These are phyloP conservation scores for Melanotaenia parkinsoni DNA, from an alignment of 2,797 vertebrate genomes.

Conservation along the genomic window DNA sequence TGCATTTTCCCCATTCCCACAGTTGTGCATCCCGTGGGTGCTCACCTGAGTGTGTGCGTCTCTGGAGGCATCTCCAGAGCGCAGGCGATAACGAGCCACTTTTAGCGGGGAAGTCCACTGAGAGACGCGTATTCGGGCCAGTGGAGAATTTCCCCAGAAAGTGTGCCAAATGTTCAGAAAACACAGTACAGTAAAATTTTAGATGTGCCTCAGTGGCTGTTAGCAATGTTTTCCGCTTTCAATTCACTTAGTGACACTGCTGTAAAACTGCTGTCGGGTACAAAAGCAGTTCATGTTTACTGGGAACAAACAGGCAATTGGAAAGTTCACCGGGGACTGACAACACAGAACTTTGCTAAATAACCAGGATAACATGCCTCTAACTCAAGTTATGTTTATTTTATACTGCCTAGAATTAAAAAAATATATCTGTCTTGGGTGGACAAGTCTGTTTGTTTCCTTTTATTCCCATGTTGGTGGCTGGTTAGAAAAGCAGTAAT, in stretches of 20 bases:
- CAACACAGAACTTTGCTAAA: background rate
- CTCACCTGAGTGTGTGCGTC: conserved; percentile 36
- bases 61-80: conserved; percentile 27
- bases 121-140: conserved; percentile 18
- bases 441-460: background rate
- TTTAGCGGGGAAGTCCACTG: conserved; percentile 31
- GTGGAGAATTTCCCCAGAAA: conserved; percentile 2
- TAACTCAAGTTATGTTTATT: conserved; percentile 12
- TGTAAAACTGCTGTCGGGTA: conserved; percentile 5
- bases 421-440: background rate
- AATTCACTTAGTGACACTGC: background rate
- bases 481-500: background rate
- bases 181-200: background rate
- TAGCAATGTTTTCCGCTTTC: background rate
- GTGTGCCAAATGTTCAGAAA: background rate
- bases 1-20: conserved; percentile 21
- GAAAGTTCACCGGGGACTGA: conserved; percentile 1
- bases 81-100: conserved; percentile 45
- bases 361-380: conserved; percentile 3
- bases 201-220: background rate
- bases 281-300: conserved; percentile 10
- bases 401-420: background rate
- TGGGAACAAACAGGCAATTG: conserved; percentile 20
- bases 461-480: background rate
- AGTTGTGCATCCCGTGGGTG: conserved; percentile 24